Evolutionary conservation across 64 coral and sea anemone species (phyloP), one percentile per base, ranked within the genome.

Genomic region (Actinia tenebrosa): DNA sequence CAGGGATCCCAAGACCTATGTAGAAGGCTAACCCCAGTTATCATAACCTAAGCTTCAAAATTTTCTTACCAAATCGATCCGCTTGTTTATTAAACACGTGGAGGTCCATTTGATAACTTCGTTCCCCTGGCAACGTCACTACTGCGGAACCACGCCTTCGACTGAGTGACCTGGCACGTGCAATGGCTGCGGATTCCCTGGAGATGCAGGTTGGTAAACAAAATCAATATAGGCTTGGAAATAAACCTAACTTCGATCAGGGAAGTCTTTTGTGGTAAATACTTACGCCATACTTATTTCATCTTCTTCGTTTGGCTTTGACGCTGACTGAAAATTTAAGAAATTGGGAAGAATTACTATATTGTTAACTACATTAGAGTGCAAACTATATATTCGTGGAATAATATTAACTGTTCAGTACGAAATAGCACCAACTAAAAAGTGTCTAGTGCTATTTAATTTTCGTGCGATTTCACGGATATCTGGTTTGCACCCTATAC

Each of bases 81-180:
- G 87, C 79, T 20, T 90, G 86, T 53, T 87, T 87, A 56, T 89
- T 86, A n/a, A 96, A 84, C 16, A 96, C 94, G 81, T 96, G 94
- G 27, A 96, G 89, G 77, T 96, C 94, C 94, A 96, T 96, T 30
- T 96, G 88, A 81, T 96, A 96, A 75, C 83, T 84, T 17, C 89
- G 84, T 56, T 96, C 94, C 78, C 90, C 90, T 59, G 94, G 91
- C 56, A 96, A 88, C 43, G 94, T 92, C 85, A 96, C 94, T 19
- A 96, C 94, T 20, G 94, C 94, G 46, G 94, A 96, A 16, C 94
- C 94, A 63, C 94, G 86, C 44, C 94, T 84, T 82, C 80, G 45
- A 26, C 84, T 58, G 16, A 85, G 59, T 37, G 88, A 64, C 22
- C 86, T 89, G 27, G 86, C 80, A 56, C 64, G 85, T 15, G 79